Evolutionary conservation across 2,888 invertebrate species (phyloP).

Genomic region (Litoditis marina): DNA sequence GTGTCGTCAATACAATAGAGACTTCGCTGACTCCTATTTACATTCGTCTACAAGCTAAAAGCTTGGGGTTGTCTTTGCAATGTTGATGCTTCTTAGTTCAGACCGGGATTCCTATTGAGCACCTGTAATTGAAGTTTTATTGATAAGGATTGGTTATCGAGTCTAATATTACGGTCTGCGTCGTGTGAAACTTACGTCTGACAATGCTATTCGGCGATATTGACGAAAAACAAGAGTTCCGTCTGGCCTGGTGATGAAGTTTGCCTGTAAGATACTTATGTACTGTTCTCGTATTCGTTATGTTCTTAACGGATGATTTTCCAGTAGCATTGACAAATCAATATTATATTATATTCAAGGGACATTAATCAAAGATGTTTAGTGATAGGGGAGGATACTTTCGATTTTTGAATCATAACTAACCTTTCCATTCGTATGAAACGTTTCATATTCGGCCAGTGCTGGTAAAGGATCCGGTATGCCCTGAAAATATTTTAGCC

Average conservation of each 20-base stretch:
- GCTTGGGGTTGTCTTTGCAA: neutral
- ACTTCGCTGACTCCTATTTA: too few species aligned
- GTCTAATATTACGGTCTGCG: too few species aligned
- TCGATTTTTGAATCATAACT: too few species aligned
- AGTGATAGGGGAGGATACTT: too few species aligned
- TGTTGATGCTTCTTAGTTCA: neutral
- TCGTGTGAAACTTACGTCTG: neutral
- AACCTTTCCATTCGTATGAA: neutral
- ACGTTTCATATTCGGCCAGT: slow-evolving; percentile 8
- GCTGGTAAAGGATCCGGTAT: slow-evolving; percentile 2
- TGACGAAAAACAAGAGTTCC: slow-evolving; percentile 5
- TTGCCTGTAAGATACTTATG: neutral
- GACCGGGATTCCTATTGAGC: too few species aligned
- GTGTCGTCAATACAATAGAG: too few species aligned
- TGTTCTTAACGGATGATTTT: too few species aligned
- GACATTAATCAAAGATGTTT: neutral
- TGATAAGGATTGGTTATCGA: too few species aligned
- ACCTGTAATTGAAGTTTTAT: neutral
- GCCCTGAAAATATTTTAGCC: neutral
- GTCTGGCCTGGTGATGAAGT: neutral
- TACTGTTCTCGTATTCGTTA: neutral
- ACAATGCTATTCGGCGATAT: slow-evolving; percentile 2
- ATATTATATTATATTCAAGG: neutral
- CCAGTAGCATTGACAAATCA: neutral
- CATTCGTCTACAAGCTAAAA: neutral